Conservation (phyloP, 2,797 vertebrate genomes). For the Helicolenus hilgendorfi region DNA sequence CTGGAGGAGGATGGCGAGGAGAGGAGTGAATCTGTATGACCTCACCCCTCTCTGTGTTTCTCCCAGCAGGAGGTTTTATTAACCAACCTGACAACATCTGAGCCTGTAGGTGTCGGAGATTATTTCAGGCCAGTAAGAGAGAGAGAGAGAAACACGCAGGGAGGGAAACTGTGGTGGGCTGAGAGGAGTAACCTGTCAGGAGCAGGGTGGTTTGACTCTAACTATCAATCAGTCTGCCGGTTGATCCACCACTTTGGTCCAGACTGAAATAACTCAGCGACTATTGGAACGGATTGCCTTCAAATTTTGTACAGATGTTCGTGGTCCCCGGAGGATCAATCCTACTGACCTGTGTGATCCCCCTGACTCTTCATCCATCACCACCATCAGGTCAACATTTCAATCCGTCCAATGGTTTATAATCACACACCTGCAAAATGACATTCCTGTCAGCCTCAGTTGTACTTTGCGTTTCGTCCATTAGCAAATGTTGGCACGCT, state of each 20-base stretch:
- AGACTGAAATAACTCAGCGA: not conserved
- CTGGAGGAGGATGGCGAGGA: slow-evolving; percentile 59
- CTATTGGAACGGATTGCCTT: not conserved
- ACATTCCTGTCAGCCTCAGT: not conserved
- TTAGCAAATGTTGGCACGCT: not conserved
- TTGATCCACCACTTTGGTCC: not conserved
- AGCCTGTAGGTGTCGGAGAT: slow-evolving; percentile 46
- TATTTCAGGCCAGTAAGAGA: slow-evolving; percentile 21
- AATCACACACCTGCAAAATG: not conserved
- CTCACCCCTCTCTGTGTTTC: slow-evolving; percentile 34
- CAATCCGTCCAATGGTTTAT: not conserved
- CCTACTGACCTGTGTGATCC: not conserved
- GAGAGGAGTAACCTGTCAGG: slow-evolving; percentile 33
- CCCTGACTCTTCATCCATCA: not conserved
- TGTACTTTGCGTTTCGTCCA: not conserved
- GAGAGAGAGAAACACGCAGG: not conserved
- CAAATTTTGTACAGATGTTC: not conserved
- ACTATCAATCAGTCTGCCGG: not conserved
- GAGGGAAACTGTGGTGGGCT: not conserved
- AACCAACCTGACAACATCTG: slow-evolving; percentile 46
- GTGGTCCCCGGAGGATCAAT: not conserved
- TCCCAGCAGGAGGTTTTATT: slow-evolving; percentile 57
- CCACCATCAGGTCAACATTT: not conserved
- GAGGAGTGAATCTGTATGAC: slow-evolving; percentile 49
- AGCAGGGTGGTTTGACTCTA: not conserved